Evolutionary conservation across 2,113 vertebrate species (phyloP), one percentile per base, ranked within the genome.

Genomic region (Pontoporia blainvillei): DNA sequence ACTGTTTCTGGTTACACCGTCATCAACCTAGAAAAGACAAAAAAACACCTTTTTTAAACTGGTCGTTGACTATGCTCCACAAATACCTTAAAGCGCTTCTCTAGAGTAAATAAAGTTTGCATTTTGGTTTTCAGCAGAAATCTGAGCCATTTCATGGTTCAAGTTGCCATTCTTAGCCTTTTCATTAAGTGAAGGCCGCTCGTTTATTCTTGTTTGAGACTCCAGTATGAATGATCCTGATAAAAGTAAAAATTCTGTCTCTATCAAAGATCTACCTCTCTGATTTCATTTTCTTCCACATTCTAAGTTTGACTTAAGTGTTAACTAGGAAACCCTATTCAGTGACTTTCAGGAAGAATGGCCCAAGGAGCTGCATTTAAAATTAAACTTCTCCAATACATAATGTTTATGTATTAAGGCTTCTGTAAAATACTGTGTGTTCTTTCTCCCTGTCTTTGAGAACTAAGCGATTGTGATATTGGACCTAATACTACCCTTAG

Each of bases 341-440:
- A 84, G 72, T 87, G 54, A 90, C 78, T 90, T 96, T 86, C 79
- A 89, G 64, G 27, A 94, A 34, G 41, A 92, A 92, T 62, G 49
- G 23, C 52, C 49, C 4, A 27, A 94, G 71, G 71, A 73, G 11
- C 34, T 41, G 15, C 36, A 17, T 75, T 96, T 72, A 92, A 91
- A 97, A 92, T 93, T 86, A 87, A 94, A 94, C 83, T 82, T 93
- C 62, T 90, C 39, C 49, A 81, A 23, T 41, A 83, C 39, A 27
- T 39, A 29, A 73, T 75, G 82, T 84, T 73, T 88, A 86, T 73
- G 62, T 78, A 69, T 75, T 36, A 86, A 96, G 67, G 20, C 46
- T 59, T 82, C 21, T 59, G 29, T 90, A 78, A 79, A 88, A 92
- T 73, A 67, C 34, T 46, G 44, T 15, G 13, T 13, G 1, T 88